Conservation (phyloP, 1,140 invertebrate species). For the Drosophila aff. region DNA sequence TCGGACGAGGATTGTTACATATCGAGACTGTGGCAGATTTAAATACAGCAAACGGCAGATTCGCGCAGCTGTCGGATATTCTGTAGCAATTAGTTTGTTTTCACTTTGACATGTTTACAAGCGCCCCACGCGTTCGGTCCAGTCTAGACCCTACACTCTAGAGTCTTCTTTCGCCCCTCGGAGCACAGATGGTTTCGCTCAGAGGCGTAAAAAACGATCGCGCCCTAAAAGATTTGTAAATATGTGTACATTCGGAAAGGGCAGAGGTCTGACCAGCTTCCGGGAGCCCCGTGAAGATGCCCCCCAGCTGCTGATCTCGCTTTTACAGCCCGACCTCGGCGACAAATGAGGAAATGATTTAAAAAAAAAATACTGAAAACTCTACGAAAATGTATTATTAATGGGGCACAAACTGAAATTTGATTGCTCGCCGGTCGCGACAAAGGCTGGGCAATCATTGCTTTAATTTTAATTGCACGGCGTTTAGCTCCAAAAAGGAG, state of each 20-base stretch:
- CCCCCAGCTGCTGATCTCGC: constrained; percentile 13
- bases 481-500: constrained; percentile 60
- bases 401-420: constrained; percentile 35
- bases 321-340: constrained; percentile 35
- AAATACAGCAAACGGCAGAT: constrained; percentile 42
- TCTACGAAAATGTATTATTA: constrained; percentile 41
- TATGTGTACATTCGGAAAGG: constrained; percentile 9
- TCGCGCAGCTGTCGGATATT: constrained; percentile 72
- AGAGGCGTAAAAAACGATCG: constrained; percentile 48
- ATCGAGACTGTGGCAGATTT: constrained; percentile 33
- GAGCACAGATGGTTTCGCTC: constrained; percentile 65
- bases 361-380: neutral
- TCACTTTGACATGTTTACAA: constrained; percentile 76
- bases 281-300: constrained; percentile 26
- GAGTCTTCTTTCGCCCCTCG: neutral
- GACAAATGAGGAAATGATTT: constrained; percentile 44
- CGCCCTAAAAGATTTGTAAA: constrained; percentile 40
- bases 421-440: constrained; percentile 26
- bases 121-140: constrained; percentile 32
- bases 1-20: constrained; percentile 12
- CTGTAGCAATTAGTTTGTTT: constrained; percentile 63
- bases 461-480: constrained; percentile 62
- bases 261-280: constrained; percentile 57
- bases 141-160: constrained; percentile 25
- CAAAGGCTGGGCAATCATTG: constrained; percentile 40